Evolutionary conservation across 2,888 invertebrate genomes (phyloP).

Genomic region (Ctena decussata): DNA sequence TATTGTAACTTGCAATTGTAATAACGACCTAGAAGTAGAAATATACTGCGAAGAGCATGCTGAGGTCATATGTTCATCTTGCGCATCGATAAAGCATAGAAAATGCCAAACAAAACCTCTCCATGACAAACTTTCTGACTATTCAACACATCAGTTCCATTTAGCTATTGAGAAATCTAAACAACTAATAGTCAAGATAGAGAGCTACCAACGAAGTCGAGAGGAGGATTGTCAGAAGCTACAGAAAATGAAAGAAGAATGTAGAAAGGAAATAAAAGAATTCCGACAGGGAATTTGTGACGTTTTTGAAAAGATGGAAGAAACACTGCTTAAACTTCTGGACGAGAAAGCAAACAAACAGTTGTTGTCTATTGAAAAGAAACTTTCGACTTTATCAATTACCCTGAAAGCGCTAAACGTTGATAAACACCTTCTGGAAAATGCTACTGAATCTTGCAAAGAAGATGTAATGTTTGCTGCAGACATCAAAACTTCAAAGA

Average conservation of each 20-base stretch:
- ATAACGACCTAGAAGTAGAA: too few species aligned
- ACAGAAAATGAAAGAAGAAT: neutral
- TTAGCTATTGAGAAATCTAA: too few species aligned
- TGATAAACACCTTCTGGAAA: neutral
- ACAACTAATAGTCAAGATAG: neutral
- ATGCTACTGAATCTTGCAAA: neutral
- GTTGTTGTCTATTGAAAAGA: neutral
- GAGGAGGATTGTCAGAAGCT: neutral
- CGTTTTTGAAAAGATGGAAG: neutral
- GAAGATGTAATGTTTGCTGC: neutral
- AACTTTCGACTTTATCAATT: neutral
- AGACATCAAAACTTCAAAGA: neutral
- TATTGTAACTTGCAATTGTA: too few species aligned
- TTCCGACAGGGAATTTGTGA: neutral
- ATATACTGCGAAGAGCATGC: too few species aligned
- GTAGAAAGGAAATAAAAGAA: too few species aligned
- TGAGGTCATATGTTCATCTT: too few species aligned
- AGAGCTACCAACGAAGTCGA: neutral
- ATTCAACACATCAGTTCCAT: too few species aligned
- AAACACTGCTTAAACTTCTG: neutral
- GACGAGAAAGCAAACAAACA: neutral
- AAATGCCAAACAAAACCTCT: too few species aligned
- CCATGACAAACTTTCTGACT: too few species aligned
- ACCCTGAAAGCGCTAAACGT: neutral
- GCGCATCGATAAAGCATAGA: too few species aligned